Conservation (phyloP, 2,888 invertebrate species). For the Cataglyphis cursor region DNA sequence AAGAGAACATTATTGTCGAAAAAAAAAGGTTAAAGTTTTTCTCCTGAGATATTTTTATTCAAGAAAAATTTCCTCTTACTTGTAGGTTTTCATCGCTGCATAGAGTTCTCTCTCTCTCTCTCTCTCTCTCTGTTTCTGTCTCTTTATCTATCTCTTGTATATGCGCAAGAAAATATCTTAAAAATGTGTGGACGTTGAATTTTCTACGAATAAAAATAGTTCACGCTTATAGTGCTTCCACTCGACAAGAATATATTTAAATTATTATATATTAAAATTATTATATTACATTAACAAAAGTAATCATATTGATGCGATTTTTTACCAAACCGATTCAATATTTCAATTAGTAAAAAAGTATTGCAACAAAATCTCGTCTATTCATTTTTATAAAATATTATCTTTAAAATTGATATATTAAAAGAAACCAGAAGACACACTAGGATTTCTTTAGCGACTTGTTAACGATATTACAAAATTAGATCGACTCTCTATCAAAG, state of each 20-base stretch:
- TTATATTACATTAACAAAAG: not conserved
- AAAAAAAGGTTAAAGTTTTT: not conserved
- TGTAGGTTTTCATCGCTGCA: not conserved
- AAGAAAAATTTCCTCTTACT: not conserved
- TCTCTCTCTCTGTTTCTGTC: not conserved
- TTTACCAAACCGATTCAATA: not conserved
- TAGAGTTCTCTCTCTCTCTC: not conserved
- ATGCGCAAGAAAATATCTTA: not conserved
- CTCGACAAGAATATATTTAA: not conserved
- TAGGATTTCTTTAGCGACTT: not conserved
- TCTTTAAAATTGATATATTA: not conserved
- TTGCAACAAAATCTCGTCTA: not conserved
- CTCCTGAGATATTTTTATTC: conserved; percentile 4
- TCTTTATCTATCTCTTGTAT: not conserved
- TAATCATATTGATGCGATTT: not conserved
- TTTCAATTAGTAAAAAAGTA: too few species aligned
- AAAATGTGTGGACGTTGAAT: conserved; percentile 22
- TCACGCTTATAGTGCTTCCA: not conserved
- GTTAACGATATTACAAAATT: not conserved
- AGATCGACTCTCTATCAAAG: not conserved
- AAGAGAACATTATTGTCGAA: not conserved
- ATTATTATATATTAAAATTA: not conserved
- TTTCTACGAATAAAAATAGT: conserved; percentile 19
- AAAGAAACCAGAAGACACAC: not conserved
- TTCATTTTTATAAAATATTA: not conserved